Evolutionary conservation across 2,113 vertebrate genomes (phyloP).

Genomic region (Rallus limicola): DNA sequence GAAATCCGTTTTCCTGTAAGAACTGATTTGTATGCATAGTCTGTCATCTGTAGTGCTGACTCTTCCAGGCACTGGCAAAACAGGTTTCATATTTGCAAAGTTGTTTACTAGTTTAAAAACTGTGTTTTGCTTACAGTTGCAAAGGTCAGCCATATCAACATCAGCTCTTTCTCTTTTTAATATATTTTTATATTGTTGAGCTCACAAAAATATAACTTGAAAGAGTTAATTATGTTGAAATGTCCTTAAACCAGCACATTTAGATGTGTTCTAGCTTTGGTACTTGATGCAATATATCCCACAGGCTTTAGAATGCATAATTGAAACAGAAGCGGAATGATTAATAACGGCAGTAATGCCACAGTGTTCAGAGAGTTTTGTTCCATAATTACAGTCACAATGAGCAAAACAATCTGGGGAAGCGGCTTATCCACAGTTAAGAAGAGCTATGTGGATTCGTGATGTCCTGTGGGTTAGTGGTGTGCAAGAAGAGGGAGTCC

Average conservation of each 20-base stretch:
- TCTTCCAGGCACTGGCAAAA: conserved; percentile 36
- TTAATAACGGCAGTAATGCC: conserved; percentile 56
- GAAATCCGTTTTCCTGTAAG: background rate
- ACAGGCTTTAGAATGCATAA: conserved; percentile 39
- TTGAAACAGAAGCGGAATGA: conserved; percentile 61
- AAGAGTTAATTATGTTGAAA: conserved; percentile 57
- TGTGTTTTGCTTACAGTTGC: conserved; percentile 41
- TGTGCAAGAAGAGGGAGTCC: background rate
- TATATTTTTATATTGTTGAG: background rate
- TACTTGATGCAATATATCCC: conserved; percentile 45
- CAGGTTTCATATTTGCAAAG: conserved; percentile 48
- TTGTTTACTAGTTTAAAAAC: conserved; percentile 61
- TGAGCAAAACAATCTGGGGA: conserved; percentile 31
- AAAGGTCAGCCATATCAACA: conserved; percentile 59
- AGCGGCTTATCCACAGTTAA: conserved; percentile 7
- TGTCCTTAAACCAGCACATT: conserved; percentile 24
- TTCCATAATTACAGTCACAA: conserved; percentile 49
- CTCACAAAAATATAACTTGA: conserved; percentile 55
- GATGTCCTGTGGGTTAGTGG: conserved; percentile 14
- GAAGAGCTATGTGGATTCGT: background rate
- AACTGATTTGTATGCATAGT: conserved; percentile 44
- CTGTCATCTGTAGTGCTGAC: conserved; percentile 5
- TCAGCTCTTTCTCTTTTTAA: background rate
- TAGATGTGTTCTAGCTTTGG: conserved; percentile 28
- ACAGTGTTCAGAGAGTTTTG: conserved; percentile 53